Percentiles rank a stretch among this genome's conserved stretches.
These are phyloP conservation scores for Drosophila sordidula DNA, from an alignment of 2,888 invertebrate genomes.

Conservation along the genomic window DNA sequence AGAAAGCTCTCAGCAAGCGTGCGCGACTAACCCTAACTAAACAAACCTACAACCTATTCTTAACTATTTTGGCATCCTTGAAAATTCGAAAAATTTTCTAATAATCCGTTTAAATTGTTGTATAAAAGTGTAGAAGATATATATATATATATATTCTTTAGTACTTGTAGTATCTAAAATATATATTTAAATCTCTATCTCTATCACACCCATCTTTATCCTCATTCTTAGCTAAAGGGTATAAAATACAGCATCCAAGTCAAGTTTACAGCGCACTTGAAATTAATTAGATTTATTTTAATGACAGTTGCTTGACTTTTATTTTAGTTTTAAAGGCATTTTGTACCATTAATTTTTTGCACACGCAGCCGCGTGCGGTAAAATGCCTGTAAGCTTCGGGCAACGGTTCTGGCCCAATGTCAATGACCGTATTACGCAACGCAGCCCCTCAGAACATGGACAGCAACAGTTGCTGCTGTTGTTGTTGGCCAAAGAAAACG, in stretches of 20 bases:
- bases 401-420: constrained; percentile 59
- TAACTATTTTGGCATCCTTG: too few relatives aligned
- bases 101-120: too few relatives aligned
- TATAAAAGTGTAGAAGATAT: too few relatives aligned
- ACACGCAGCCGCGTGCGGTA: constrained; percentile 25
- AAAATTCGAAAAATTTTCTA: too few relatives aligned
- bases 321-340: constrained; percentile 12
- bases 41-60: too few relatives aligned
- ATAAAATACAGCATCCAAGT: background rate
- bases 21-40: background rate
- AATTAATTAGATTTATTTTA: constrained; percentile 21
- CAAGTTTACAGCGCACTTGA: background rate
- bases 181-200: too few relatives aligned
- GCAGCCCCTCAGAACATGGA: constrained; percentile 53
- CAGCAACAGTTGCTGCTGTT: constrained; percentile 23
- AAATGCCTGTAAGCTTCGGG: constrained; percentile 44
- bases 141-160: too few relatives aligned
- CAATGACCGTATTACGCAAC: constrained; percentile 83
- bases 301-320: constrained; percentile 22
- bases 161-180: too few relatives aligned
- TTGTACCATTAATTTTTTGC: constrained; percentile 30
- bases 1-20: background rate
- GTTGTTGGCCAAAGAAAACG: constrained; percentile 23
- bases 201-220: too few relatives aligned
- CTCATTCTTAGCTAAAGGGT: background rate